These are phyloP conservation scores for Agriopis aurantiaria DNA, from an alignment of 2,888 invertebrate genomes.

Conservation along the genomic window DNA sequence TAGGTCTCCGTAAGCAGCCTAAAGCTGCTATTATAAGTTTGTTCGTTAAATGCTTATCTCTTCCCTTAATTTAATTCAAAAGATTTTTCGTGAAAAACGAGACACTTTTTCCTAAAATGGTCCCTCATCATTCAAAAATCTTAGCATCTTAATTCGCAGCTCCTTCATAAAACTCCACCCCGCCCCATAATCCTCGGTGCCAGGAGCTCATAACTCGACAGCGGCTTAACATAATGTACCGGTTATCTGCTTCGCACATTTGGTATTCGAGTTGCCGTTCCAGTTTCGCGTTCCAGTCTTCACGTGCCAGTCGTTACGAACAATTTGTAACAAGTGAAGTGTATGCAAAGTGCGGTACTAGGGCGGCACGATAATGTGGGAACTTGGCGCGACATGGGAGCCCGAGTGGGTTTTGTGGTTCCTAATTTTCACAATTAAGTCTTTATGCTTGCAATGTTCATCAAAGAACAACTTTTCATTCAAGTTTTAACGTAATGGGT, in stretches of 20 bases:
- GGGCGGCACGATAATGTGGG: conserved; percentile 57
- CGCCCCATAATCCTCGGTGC: conserved; percentile 58
- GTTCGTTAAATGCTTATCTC: conserved; percentile 10
- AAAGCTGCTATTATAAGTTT: conserved; percentile 13
- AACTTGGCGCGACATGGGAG: conserved; percentile 26
- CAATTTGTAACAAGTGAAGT: conserved; percentile 71
- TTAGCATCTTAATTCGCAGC: conserved; percentile 17
- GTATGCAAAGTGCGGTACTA: conserved; percentile 65
- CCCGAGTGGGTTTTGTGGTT: conserved; percentile 26
- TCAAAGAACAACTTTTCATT: conserved; percentile 9
- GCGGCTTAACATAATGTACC: conserved; percentile 70
- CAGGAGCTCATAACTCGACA: conserved; percentile 64
- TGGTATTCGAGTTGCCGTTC: conserved; percentile 38
- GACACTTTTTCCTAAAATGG: conserved; percentile 10
- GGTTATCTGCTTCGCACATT: conserved; percentile 66
- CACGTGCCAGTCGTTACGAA: conserved; percentile 73
- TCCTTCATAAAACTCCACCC: conserved; percentile 43
- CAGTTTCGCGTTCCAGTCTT: conserved; percentile 61
- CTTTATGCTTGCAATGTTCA: conserved; percentile 22
- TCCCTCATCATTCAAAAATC: conserved; percentile 21
- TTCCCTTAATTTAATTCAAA: conserved; percentile 11
- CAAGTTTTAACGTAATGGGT: conserved; percentile 1
- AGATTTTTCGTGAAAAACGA: not conserved
- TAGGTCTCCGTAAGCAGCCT: not conserved
- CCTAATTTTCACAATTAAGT: conserved; percentile 27